phyloP scores from a whole-genome alignment of 2,797 vertebrate genomes.

The Megaceryle alcyon region DNA sequence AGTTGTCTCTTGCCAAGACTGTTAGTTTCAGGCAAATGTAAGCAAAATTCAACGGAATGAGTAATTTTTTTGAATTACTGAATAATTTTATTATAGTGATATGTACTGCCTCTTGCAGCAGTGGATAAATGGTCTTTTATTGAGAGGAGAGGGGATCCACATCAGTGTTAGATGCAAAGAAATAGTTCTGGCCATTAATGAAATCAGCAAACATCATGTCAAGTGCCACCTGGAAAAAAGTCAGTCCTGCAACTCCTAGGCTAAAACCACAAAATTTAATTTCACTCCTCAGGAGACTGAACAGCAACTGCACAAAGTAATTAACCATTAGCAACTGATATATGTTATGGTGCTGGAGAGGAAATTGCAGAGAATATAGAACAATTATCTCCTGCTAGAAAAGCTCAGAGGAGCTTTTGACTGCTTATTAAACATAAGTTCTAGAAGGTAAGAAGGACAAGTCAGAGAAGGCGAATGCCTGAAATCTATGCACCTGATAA shows the following conservation, averaged over 20 bases:
- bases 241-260: not conserved
- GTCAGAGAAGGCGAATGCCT: not conserved
- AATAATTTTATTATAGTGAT: not conserved
- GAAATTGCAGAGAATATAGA: not conserved
- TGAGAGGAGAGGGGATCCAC: not conserved
- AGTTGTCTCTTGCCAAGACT: not conserved
- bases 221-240: not conserved
- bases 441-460: slow-evolving; percentile 35
- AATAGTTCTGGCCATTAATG: not conserved
- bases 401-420: slow-evolving; percentile 39
- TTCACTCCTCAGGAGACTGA: slow-evolving; percentile 58
- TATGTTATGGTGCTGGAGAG: not conserved
- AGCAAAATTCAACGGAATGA: not conserved
- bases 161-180: not conserved
- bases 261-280: slow-evolving; percentile 63
- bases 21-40: not conserved
- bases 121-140: not conserved
- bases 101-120: not conserved
- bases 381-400: slow-evolving; percentile 57
- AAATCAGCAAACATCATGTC: not conserved
- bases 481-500: slow-evolving; percentile 23
- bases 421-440: slow-evolving; percentile 34
- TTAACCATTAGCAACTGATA: slow-evolving; percentile 60
- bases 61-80: not conserved
- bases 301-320: slow-evolving; percentile 63